Conservation (phyloP, 2,797 vertebrate species). For the Pipistrellus pygmaeus region DNA sequence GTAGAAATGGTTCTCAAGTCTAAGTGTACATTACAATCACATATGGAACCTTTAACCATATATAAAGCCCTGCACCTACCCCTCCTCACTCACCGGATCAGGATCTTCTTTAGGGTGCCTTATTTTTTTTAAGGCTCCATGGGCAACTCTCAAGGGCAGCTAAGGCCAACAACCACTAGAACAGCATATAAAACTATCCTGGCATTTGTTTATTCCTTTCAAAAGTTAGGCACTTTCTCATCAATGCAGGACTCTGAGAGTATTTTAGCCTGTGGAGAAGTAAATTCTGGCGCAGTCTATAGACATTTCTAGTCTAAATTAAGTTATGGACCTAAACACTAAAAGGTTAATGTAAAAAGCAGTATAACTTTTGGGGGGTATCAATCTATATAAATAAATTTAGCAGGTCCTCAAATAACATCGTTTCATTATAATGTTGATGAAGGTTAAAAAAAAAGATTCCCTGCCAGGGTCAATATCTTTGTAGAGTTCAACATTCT, state of each 20-base stretch:
- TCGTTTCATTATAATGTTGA: neutral
- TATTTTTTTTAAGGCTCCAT: slow-evolving; percentile 5
- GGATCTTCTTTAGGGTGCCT: neutral
- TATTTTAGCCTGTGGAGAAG: neutral
- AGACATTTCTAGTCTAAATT: slow-evolving; percentile 25
- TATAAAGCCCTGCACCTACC: neutral
- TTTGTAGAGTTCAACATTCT: neutral
- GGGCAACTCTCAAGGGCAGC: neutral
- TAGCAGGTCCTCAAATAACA: neutral
- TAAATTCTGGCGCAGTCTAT: neutral
- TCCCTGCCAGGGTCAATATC: neutral
- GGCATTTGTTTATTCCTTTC: neutral
- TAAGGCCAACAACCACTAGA: slow-evolving; percentile 26
- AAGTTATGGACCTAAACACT: neutral
- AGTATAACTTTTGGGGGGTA: neutral
- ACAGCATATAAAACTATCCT: neutral
- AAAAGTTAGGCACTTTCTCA: slow-evolving; percentile 19
- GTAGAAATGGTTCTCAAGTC: neutral
- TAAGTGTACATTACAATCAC: neutral
- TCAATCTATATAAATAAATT: neutral
- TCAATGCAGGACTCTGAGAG: slow-evolving; percentile 18
- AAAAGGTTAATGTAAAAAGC: slow-evolving; percentile 41
- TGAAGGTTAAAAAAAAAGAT: neutral
- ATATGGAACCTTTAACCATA: neutral
- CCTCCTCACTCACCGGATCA: neutral